Base-by-base conservation (phyloP, 2,888 invertebrate species). In the Gastrophysa polygoni region DNA sequence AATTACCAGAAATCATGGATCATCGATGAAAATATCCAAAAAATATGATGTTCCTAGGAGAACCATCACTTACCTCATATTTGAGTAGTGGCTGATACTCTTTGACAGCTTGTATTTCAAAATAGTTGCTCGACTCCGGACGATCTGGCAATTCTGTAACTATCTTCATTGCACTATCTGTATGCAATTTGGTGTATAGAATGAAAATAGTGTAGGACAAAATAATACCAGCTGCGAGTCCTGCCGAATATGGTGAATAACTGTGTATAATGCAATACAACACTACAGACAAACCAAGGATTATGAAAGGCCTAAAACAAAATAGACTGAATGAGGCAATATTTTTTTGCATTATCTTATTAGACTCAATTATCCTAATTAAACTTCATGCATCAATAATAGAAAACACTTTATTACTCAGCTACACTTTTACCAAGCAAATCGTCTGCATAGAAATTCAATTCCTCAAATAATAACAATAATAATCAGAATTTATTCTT, bases 21-120 rank as follows among this genome's bases (percentile, higher is more conserved):
- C n/a, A n/a, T n/a, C n/a, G n/a, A n/a, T n/a, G n/a, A n/a, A n/a
- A n/a, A n/a, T n/a, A n/a, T n/a, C n/a, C n/a, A n/a, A n/a, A n/a
- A n/a, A n/a, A n/a, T n/a, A n/a, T n/a, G n/a, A n/a, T n/a, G n/a
- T n/a, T n/a, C n/a, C n/a, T n/a, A n/a, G n/a, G n/a, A n/a, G n/a
- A n/a, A n/a, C n/a, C n/a, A n/a, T 32, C 28, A 48, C 74, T 70
- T 73, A 87, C 87, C 83, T 87, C 87, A 76, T 83, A 85, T 78
- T 87, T 87, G 59, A 84, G 83, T 64, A 87, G 68, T 2, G 87
- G 87, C 66, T 80, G 85, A 71, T 88, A 85, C 73, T 89, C 89
- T 70, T 87, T 86, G 14, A 85, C 85, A 1, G 87, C 85, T 0
- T 87, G 87, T 74, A 89, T 85, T 66, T 88, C 86, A 59, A 88